Evolutionary conservation across 2,888 invertebrate genomes (phyloP).

Genomic region (Torymus auratus): DNA sequence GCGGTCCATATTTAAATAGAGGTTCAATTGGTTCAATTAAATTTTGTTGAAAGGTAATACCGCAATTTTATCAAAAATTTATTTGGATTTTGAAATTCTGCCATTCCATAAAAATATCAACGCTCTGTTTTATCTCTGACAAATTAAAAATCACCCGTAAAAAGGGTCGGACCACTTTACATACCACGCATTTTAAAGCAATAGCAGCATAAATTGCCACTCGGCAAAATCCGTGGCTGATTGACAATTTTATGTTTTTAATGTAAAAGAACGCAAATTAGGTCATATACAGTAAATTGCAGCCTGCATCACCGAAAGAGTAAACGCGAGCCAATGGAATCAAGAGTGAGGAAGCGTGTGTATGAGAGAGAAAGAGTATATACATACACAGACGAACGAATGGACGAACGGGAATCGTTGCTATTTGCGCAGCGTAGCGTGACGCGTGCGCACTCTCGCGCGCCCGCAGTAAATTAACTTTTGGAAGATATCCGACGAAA

Average conservation of each 20-base stretch:
- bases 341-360: not conserved
- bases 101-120: too few relatives aligned
- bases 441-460: not conserved
- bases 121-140: too few relatives aligned
- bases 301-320: not conserved
- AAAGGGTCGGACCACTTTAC: too few relatives aligned
- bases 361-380: too few relatives aligned
- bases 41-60: too few relatives aligned
- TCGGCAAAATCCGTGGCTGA: not conserved
- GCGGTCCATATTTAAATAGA: too few relatives aligned
- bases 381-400: not conserved
- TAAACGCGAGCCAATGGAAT: too few relatives aligned
- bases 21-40: too few relatives aligned
- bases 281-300: not conserved
- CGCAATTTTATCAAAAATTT: too few relatives aligned
- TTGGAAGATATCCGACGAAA: slow-evolving; percentile 38
- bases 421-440: slow-evolving; percentile 35
- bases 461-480: slow-evolving; percentile 37
- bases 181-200: too few relatives aligned
- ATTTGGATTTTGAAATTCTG: too few relatives aligned
- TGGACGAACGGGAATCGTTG: not conserved
- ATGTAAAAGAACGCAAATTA: slow-evolving; percentile 32
- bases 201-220: not conserved
- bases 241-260: slow-evolving; percentile 15
- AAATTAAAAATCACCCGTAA: too few relatives aligned